A percentile compares a stretch with the other conserved stretches of the same genome.
Conservation (phyloP, 1,140 invertebrate genomes). For the Epicauta chinensis region DNA sequence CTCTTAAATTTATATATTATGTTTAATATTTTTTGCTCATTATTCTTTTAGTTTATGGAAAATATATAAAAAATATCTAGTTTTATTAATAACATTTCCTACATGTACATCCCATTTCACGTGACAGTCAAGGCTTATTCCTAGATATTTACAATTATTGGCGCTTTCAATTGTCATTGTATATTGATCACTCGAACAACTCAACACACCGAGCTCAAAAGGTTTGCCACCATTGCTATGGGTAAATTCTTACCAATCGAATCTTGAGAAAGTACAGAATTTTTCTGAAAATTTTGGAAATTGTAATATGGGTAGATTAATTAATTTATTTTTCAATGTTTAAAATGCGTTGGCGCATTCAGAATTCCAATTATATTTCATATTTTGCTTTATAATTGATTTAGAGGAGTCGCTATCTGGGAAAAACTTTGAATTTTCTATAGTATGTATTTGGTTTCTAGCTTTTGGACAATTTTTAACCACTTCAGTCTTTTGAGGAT, state of each 20-base stretch:
- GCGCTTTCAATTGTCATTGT: no score
- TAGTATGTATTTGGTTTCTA: constrained; percentile 31
- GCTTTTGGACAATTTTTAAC: constrained; percentile 33
- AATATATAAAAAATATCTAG: no score
- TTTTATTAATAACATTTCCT: no score
- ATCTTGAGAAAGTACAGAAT: constrained; percentile 3
- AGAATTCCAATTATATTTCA: constrained; percentile 22
- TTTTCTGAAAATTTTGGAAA: not conserved
- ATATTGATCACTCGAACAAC: no score
- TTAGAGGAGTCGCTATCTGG: constrained; percentile 34
- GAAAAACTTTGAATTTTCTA: constrained; percentile 31
- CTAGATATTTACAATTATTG: no score
- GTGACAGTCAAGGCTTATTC: no score
- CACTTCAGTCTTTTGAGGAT: constrained; percentile 37
- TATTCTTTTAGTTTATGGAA: no score
- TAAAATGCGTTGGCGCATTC: constrained; percentile 22
- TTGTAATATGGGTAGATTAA: constrained; percentile 18
- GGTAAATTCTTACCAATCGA: not conserved
- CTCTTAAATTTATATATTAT: no score
- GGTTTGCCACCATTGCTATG: no score
- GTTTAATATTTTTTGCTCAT: no score
- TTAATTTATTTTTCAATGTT: constrained; percentile 30
- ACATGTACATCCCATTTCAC: no score
- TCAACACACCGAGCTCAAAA: no score
- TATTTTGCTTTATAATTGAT: constrained; percentile 32